Evolutionary conservation across 2,888 invertebrate species (phyloP), one percentile per base, ranked within the genome.

Genomic region (Scrobipalpa atriplicella): DNA sequence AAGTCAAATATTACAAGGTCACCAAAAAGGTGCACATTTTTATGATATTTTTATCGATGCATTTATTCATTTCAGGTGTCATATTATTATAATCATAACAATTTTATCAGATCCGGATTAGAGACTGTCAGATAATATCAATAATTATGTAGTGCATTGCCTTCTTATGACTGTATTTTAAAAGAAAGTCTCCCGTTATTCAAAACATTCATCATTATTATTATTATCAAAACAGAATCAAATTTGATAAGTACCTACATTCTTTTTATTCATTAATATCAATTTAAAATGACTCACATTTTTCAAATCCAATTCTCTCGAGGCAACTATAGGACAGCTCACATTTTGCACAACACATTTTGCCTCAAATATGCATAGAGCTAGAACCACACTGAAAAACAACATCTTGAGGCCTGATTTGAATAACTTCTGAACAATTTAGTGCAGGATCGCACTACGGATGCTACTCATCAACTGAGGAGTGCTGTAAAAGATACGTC

Each of bases 271-370:
- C 2, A 29, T 29, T 29, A 54, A 1, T 19, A 21, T 16, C 13
- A 38, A 62, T 62, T 13, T 11, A 41, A 41, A 61, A 21, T 9
- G 11, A 80, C 89, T 85, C 71, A 92, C 92, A 71, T 86, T 89
- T 72, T 90, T 91, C 81, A 90, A 86, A 78, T 92, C 89, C 71
- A 92, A 71, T 69, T 90, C 87, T 62, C 83, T 80, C 0, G 91
- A 82, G 0, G 73, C 80, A 2, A 90, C 83, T 7, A 72, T 71
- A 6, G 90, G 90, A 69, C 92, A 92, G 29, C 78, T 84, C 21
- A 76, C 74, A 78, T 91, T 89, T 70, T 82, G 83, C 38, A 80
- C 73, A 0, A 83, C 84, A 51, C 83, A 79, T 7, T 82, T 77
- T 36, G 82, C 85, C 67, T 74, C 75, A 67, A 77, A 72, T 68